phyloP scores from a whole-genome alignment of 2,888 invertebrate genomes.

The Rhopalosiphum nymphaeae region DNA sequence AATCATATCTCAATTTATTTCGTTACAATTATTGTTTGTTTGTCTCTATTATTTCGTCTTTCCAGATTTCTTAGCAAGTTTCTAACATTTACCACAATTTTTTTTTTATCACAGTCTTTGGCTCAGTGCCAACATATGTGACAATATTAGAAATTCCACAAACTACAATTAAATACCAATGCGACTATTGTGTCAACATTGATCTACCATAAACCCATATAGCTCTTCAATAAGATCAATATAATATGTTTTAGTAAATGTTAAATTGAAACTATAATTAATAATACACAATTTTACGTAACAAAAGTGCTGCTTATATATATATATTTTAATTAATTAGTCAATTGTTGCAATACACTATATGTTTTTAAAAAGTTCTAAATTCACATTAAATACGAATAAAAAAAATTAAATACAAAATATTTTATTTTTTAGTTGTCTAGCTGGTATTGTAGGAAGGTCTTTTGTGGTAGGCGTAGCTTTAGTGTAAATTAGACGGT shows the following conservation, averaged over 20 bases:
- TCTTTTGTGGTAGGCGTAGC: not conserved
- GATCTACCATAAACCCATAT: not conserved
- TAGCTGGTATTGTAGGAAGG: not conserved
- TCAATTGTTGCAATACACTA: not conserved
- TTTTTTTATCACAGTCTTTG: not conserved
- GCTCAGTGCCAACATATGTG: not conserved
- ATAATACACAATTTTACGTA: not conserved
- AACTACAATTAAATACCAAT: conserved; percentile 25
- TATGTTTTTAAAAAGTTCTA: not conserved
- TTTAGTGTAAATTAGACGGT: not conserved
- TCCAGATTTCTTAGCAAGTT: not conserved
- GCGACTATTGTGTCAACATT: not conserved
- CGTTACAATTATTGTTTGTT: not conserved
- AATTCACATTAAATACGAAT: not conserved
- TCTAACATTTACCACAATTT: not conserved
- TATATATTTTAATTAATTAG: not conserved
- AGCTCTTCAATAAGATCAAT: not conserved
- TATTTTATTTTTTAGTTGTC: not conserved
- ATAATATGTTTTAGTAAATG: not conserved
- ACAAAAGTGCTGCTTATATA: not conserved
- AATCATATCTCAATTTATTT: not conserved
- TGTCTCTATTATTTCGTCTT: not conserved
- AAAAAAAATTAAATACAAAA: not conserved
- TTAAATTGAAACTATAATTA: not conserved
- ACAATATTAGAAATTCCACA: conserved; percentile 2